Percentiles rank a stretch among this genome's conserved stretches.
Conservation (phyloP, 2,888 invertebrate genomes). For the Trachelus stipa region DNA sequence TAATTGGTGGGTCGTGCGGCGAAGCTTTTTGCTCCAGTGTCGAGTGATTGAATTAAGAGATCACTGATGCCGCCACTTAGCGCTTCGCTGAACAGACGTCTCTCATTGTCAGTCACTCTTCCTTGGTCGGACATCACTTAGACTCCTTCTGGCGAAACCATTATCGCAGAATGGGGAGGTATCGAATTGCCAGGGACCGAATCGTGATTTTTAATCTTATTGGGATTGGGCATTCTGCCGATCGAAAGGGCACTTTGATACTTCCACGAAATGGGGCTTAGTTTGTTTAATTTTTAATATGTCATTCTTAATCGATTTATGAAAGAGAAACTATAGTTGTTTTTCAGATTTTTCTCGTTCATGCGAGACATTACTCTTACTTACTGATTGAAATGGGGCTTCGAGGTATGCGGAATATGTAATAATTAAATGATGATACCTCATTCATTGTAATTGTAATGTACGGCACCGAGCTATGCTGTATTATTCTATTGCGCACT, state of each 20-base stretch:
- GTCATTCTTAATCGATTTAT: background rate
- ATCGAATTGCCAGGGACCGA: background rate
- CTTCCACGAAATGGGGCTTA: background rate
- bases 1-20: constrained; percentile 19
- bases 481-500: background rate
- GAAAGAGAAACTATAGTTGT: background rate
- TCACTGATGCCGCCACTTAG: constrained; percentile 18
- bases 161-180: background rate
- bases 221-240: background rate
- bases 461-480: background rate
- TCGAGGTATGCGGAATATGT: constrained; percentile 25
- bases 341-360: background rate
- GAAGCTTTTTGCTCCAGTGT: constrained; percentile 9
- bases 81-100: constrained; percentile 19
- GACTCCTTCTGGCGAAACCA: constrained; percentile 1
- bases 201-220: background rate
- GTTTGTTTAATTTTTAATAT: background rate
- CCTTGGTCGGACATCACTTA: constrained; percentile 8
- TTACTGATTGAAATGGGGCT: constrained; percentile 20
- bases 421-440: constrained; percentile 35
- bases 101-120: constrained; percentile 10
- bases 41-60: constrained; percentile 22
- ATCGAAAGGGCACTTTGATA: background rate
- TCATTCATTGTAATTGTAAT: constrained; percentile 33
- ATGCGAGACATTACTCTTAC: background rate